Base-by-base conservation (phyloP, 2,113 vertebrate genomes). In the Galemys pyrenaicus region DNA sequence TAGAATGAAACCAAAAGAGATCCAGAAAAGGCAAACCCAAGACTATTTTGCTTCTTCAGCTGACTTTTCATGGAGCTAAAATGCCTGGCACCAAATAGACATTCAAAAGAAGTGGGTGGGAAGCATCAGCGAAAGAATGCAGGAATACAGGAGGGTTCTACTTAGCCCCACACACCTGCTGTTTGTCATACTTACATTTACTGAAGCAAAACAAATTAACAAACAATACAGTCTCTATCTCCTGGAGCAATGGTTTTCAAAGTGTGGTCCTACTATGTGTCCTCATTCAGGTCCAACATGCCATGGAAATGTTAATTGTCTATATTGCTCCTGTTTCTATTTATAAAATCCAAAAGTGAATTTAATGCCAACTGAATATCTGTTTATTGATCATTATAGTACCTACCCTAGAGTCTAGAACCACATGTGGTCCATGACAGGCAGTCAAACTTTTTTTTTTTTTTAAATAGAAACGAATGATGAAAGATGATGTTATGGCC, bases 1-100 rank as follows among this genome's bases (percentile, higher is more conserved):
- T 92, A 74, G 96, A 97, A 95, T 94, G 95, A 96, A 97, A 94
- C 95, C 84, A 96, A 97, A 73, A 89, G 96, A 96, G 79, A 96
- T 64, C 67, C 88, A 91, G 92, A 60, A 96, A 97, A 97, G 97
- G 90, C 91, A 94, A 97, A 92, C 92, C 41, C 28, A 89, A 94
- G 65, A 71, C n/a, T 68, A 62, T 95, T 95, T 95, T 92, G 75
- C 75, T 97, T 95, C 92, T 64, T 95, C 94, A 93, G 87, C 91
- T 91, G 54, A 49, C 85, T 51, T 86, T 95, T 96, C 93, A 81
- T 0, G 17, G 64, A 70, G 71, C 92, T 93, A 92, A 94, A 68
- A 64, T 78, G 94, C 26, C 20, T 32, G n/a, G 39, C 44, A 16
- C 58, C 3, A 16, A 81, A 56, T 12, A 46, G 32, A 87, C 12